Evolutionary conservation across 2,888 invertebrate genomes (phyloP), one percentile per base, ranked within the genome.

Genomic region (Melikaiella ostensackeni): DNA sequence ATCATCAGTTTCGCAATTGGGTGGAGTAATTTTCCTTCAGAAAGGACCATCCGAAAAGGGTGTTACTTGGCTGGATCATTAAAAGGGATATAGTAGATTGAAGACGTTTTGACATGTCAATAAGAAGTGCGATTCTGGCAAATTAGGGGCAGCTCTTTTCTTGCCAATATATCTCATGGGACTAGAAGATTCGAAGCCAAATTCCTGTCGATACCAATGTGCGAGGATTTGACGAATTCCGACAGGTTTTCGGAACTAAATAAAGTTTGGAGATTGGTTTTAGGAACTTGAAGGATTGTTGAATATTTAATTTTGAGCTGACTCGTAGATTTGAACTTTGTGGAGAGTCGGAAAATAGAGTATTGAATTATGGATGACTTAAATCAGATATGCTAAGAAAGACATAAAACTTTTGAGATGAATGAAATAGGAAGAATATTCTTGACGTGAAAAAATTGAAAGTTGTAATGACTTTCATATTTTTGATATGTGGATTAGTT

Each of bases 81-180:
- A 50, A 50, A 50, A 50, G 8, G 7, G 35, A n/a, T 63, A 8
- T 8, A 33, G 62, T 38, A 27, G 42, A 19, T 46, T 46, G 8
- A 66, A 27, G 7, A 66, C 27, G 24, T 42, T 19, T 42, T 66
- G 42, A 66, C 64, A 42, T 66, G 8, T 66, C 42, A 66, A 42
- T 66, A 66, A 42, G 64, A 42, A 66, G 64, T 66, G 42, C 21
- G 64, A 66, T 66, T 66, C 38, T 46, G 42, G 42, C 21, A 46
- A 66, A 66, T 42, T 42, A 46, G 64, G n/a, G 50, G 21, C 42
- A 46, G 64, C 42, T 46, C 16, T 16, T 35, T 27, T 27, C 42
- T 27, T 66, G 64, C 64, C 64, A 66, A 66, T 46, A 46, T 38
- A 38, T 66, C 13, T 61, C 19, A 4, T 11, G 16, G 38, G 13